Conservation (phyloP, 2,113 vertebrate genomes). For the Dolichallabes microphthalmus region DNA sequence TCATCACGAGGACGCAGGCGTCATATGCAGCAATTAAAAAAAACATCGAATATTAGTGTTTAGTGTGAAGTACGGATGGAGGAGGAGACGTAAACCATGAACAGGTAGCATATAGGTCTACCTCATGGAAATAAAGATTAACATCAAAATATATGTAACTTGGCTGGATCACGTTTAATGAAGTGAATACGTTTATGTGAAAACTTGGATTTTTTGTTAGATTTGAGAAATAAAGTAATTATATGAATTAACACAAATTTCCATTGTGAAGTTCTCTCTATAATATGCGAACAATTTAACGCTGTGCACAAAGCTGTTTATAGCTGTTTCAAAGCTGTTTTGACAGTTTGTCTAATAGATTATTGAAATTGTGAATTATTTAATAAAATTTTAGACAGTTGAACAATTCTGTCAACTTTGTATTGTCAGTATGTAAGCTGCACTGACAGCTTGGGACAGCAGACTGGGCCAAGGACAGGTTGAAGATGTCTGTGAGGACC, state of each 20-base stretch:
- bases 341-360: not conserved
- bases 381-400: not conserved
- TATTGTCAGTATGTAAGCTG: not conserved
- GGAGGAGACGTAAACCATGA: slow-evolving; percentile 67
- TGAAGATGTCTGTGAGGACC: no score
- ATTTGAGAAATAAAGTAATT: slow-evolving; percentile 20
- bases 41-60: slow-evolving; percentile 11
- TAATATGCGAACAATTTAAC: not conserved
- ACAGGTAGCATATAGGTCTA: slow-evolving; percentile 40
- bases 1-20: slow-evolving; percentile 89
- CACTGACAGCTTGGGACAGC: no score
- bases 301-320: not conserved
- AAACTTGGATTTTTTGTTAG: slow-evolving; percentile 8
- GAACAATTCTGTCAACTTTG: not conserved
- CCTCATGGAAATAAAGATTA: slow-evolving; percentile 32
- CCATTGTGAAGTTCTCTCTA: not conserved
- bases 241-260: not conserved
- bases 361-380: not conserved
- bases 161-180: not conserved
- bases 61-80: slow-evolving; percentile 9
- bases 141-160: slow-evolving; percentile 12
- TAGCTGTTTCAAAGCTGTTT: not conserved
- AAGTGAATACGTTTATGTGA: not conserved
- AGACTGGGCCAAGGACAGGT: no score
- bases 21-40: slow-evolving; percentile 74